These are phyloP conservation scores for Mimas tiliae DNA, from an alignment of 2,888 invertebrate genomes.

Conservation along the genomic window DNA sequence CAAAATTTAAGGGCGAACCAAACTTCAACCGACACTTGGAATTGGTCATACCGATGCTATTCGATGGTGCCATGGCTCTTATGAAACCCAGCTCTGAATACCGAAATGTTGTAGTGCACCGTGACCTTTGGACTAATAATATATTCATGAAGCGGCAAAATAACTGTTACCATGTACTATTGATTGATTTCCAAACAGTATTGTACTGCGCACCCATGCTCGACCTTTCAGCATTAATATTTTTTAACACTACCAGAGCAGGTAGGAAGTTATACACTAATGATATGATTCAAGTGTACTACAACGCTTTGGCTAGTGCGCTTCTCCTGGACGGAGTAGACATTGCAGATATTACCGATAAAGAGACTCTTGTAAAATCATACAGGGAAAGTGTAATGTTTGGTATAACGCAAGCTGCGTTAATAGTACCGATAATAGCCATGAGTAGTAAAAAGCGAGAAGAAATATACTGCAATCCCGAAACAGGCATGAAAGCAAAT, in stretches of 20 bases:
- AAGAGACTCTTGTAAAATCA: conserved; percentile 46
- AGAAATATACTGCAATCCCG: conserved; percentile 58
- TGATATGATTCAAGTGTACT: conserved; percentile 82
- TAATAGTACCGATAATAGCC: conserved; percentile 63
- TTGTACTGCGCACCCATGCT: conserved; percentile 87
- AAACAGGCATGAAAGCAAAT: conserved; percentile 50
- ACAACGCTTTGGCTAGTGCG: conserved; percentile 69
- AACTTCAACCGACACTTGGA: conserved; percentile 54
- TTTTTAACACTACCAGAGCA: conserved; percentile 78
- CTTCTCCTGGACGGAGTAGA: conserved; percentile 60
- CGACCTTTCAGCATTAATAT: conserved; percentile 84
- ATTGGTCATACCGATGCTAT: conserved; percentile 52
- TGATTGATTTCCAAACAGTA: conserved; percentile 89
- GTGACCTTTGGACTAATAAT: conserved; percentile 87
- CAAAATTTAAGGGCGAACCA: conserved; percentile 54
- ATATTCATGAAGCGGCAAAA: conserved; percentile 75
- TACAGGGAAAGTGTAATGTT: conserved; percentile 65
- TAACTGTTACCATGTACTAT: conserved; percentile 71
- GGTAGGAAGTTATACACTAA: conserved; percentile 71
- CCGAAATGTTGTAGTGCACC: conserved; percentile 83
- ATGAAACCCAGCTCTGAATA: conserved; percentile 70
- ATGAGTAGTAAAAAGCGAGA: conserved; percentile 56
- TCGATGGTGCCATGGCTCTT: conserved; percentile 51
- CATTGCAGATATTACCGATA: conserved; percentile 50
- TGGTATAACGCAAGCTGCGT: conserved; percentile 66